Base-by-base conservation (phyloP, 2,113 vertebrate genomes). In the Pachycephala philippinensis region DNA sequence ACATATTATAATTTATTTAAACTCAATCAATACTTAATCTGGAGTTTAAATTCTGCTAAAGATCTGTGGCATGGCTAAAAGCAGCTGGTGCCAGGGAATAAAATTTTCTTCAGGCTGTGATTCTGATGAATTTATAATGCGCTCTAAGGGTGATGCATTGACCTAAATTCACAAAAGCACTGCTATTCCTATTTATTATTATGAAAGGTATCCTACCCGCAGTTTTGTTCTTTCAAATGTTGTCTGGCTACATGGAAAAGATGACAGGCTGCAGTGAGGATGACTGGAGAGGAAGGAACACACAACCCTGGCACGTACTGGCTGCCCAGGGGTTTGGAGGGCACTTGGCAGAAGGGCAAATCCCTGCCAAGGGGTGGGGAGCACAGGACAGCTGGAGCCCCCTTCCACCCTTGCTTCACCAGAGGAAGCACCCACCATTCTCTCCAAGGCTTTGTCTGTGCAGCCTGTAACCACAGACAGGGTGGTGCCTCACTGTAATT, bases 111-210 rank as follows among this genome's bases (percentile, higher is more conserved):
- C 92, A 84, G 98, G 96, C 96, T 97, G 61, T 95, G 92, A 97
- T 93, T 97, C 97, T 93, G 96, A 98, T 97, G 94, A 97, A 98
- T 98, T 97, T 97, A 94, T 97, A 97, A 97, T 97, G 85, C 39
- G 3, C 82, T 97, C 94, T 96, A 84, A 96, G 95, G 96, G 94
- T 95, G 97, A 95, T 95, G 95, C 89, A 79, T 91, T 97, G 98
- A 98, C 97, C 97, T 96, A 97, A 87, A 98, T 97, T 97, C 96
- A 93, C 84, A 93, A 92, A 97, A 97, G 80, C 87, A 45, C 37
- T 80, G 95, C 92, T 92, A 82, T 93, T 97, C 79, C 71, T 87
- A 50, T 98, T 98, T 97, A 94, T 97, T 92, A 72, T 92, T 89
- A 54, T 84, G 94, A 96, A 96, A 96, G 94, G 75, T 94, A 84